Conservation (phyloP, 2,888 invertebrate species). For the Scrobipalpa atriplicella region DNA sequence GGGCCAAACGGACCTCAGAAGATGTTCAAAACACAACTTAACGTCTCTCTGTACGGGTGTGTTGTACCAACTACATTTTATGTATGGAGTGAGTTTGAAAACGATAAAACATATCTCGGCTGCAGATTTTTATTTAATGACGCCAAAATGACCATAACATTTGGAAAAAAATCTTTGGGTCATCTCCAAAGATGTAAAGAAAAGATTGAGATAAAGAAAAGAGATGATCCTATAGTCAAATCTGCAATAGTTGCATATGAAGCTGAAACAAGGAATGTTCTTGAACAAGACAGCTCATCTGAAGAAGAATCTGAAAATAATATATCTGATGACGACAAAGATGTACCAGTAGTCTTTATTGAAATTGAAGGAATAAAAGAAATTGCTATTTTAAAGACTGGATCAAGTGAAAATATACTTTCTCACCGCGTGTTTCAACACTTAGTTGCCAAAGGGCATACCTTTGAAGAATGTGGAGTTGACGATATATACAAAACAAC, state of each 20-base stretch:
- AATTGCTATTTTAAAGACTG: not conserved
- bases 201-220: not conserved
- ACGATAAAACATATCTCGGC: not conserved
- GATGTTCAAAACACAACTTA: not conserved
- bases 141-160: not conserved
- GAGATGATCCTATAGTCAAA: not conserved
- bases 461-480: not conserved
- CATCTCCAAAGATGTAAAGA: not conserved
- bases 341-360: not conserved
- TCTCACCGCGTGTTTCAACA: not conserved
- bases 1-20: not conserved
- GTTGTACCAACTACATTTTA: not conserved
- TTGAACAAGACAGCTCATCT: not conserved
- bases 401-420: not conserved
- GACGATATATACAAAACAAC: not conserved
- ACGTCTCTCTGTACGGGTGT: not conserved
- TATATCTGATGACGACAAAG: not conserved
- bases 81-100: not conserved
- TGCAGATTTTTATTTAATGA: not conserved
- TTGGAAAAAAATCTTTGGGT: not conserved
- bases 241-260: not conserved
- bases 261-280: not conserved
- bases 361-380: not conserved
- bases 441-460: not conserved
- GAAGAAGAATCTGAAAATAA: no score